A percentile compares a stretch with the other conserved stretches of the same genome.
Conservation (phyloP, 2,888 invertebrate genomes). For the Eretmocerus hayati region DNA sequence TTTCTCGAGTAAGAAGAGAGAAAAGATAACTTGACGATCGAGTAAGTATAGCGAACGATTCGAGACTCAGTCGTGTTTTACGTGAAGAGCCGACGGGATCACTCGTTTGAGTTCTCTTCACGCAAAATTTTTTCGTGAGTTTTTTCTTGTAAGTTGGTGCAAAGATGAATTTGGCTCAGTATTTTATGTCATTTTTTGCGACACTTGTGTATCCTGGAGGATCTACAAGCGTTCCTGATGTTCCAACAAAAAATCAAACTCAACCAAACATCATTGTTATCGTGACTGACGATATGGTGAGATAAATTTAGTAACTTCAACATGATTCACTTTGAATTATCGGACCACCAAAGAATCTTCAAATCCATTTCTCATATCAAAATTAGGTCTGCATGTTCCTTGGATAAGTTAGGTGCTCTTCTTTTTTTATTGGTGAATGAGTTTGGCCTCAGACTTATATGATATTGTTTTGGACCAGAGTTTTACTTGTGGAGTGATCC, state of each 20-base stretch:
- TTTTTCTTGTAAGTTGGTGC: background rate
- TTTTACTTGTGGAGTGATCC: too few relatives aligned
- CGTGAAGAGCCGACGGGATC: background rate
- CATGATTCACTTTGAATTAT: too few relatives aligned
- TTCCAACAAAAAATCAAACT: background rate
- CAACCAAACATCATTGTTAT: constrained; percentile 51
- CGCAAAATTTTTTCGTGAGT: background rate
- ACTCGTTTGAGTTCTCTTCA: too few relatives aligned
- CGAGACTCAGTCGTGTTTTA: background rate
- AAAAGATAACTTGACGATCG: too few relatives aligned
- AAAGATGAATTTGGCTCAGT: constrained; percentile 5
- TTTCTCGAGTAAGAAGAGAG: background rate
- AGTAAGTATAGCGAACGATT: background rate
- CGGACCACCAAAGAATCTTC: too few relatives aligned
- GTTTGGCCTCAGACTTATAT: too few relatives aligned
- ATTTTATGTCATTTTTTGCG: background rate
- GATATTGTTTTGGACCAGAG: too few relatives aligned
- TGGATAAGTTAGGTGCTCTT: too few relatives aligned
- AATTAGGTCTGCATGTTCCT: too few relatives aligned
- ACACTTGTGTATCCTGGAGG: background rate
- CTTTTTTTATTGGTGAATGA: too few relatives aligned
- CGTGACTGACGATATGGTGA: constrained; percentile 52
- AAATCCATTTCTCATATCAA: too few relatives aligned
- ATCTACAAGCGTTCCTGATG: background rate
- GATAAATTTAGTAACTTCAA: too few relatives aligned